These are phyloP conservation scores for Anguilla japonica DNA, from an alignment of 2,113 vertebrate genomes.

Conservation along the genomic window DNA sequence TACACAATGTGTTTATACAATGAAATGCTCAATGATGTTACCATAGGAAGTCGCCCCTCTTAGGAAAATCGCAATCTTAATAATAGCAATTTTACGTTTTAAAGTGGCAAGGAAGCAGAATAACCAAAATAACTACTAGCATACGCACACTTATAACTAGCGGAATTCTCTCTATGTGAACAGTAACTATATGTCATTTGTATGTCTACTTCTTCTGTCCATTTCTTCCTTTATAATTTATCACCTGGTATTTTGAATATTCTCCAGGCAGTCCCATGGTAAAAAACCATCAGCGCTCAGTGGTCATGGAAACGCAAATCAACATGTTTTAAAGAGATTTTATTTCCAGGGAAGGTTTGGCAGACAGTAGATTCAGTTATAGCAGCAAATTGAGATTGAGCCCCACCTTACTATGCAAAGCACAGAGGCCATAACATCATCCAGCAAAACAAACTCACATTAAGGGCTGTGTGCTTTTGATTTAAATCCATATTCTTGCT, in stretches of 20 bases:
- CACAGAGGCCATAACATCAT: conserved; percentile 40
- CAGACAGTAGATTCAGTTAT: conserved; percentile 44
- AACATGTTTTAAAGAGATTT: conserved; percentile 32
- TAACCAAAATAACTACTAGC: too few relatives aligned
- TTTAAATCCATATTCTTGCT: conserved; percentile 27
- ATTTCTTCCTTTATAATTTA: too few relatives aligned
- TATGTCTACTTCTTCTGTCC: too few relatives aligned
- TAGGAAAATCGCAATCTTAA: neutral
- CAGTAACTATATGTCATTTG: too few relatives aligned
- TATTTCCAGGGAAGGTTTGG: conserved; percentile 55
- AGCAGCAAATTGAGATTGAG: conserved; percentile 58
- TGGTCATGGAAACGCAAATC: neutral
- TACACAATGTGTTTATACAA: neutral
- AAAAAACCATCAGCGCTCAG: neutral
- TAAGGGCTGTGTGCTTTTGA: conserved; percentile 29
- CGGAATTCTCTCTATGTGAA: too few relatives aligned
- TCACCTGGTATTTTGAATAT: neutral
- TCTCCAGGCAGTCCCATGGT: neutral
- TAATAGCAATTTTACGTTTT: too few relatives aligned
- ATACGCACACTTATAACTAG: too few relatives aligned
- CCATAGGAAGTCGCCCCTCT: neutral
- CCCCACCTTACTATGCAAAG: conserved; percentile 47
- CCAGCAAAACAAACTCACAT: conserved; percentile 39
- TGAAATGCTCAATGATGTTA: neutral
- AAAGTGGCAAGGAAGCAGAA: too few relatives aligned